These are phyloP conservation scores for Drosophila rhopaloa DNA, from an alignment of 1,140 invertebrate genomes.

Conservation along the genomic window DNA sequence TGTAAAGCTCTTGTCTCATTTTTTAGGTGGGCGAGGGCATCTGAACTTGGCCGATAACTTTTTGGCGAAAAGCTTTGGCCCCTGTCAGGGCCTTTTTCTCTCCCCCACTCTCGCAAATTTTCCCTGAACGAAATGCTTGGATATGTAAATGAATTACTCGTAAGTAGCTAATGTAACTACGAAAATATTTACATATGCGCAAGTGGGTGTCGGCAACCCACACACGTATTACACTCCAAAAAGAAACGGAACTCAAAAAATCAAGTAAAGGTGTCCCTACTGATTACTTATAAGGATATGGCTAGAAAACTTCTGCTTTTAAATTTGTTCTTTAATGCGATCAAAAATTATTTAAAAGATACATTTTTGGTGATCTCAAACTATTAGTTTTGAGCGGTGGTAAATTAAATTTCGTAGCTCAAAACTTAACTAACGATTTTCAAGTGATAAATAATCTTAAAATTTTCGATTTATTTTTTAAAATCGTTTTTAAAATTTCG, in stretches of 20 bases:
- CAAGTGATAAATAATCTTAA: too few species aligned
- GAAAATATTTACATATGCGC: conserved; percentile 66
- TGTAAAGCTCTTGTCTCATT: conserved; percentile 1
- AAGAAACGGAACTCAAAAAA: not conserved
- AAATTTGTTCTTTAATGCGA: too few species aligned
- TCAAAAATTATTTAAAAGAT: too few species aligned
- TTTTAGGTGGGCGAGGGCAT: conserved; percentile 17
- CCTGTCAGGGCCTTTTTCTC: conserved; percentile 18
- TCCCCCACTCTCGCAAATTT: not conserved
- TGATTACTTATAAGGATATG: too few species aligned
- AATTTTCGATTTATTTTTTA: too few species aligned
- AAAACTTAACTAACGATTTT: too few species aligned
- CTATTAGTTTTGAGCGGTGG: too few species aligned
- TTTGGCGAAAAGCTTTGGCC: conserved; percentile 31
- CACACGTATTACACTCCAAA: conserved; percentile 10
- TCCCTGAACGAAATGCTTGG: conserved; percentile 10
- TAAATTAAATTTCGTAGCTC: too few species aligned
- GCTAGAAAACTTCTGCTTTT: too few species aligned
- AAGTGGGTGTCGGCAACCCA: conserved; percentile 46
- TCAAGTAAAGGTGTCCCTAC: too few species aligned
- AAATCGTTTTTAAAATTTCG: too few species aligned
- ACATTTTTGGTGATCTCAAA: too few species aligned
- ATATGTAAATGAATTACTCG: conserved; percentile 53
- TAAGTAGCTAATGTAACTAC: conserved; percentile 50
- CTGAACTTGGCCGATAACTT: conserved; percentile 48